Conservation (phyloP, 1,140 invertebrate genomes). For the Ditylenchus dipsaci region DNA sequence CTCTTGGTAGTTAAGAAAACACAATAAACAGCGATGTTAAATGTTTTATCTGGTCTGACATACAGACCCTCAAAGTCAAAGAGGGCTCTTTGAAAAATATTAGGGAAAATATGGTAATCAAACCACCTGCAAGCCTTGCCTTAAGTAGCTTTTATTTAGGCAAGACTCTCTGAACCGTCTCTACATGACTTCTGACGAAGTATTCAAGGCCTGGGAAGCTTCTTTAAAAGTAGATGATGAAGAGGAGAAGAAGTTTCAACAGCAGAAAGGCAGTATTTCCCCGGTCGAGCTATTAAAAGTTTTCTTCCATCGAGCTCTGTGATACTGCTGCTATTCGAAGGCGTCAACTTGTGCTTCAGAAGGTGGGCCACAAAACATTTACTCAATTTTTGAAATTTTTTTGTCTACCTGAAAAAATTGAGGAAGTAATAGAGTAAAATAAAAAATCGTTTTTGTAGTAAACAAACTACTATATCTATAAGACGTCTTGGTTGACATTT, state of each 20-base stretch:
- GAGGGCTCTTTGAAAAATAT: too few relatives aligned
- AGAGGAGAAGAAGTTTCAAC: conserved; percentile 5
- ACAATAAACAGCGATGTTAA: too few relatives aligned
- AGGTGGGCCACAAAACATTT: conserved; percentile 7
- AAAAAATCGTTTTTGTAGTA: too few relatives aligned
- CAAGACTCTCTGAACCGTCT: conserved; percentile 18
- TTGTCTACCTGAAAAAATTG: too few relatives aligned
- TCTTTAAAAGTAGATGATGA: conserved; percentile 8
- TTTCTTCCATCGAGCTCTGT: conserved; percentile 13
- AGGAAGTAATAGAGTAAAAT: too few relatives aligned
- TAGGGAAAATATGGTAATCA: too few relatives aligned
- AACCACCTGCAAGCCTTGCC: too few relatives aligned
- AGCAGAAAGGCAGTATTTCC: neutral
- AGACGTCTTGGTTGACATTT: too few relatives aligned
- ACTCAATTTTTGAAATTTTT: neutral
- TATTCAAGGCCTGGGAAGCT: conserved; percentile 29
- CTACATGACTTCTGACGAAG: conserved; percentile 30
- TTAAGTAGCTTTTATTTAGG: conserved; percentile 3
- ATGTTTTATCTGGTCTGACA: too few relatives aligned
- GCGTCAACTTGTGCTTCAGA: conserved; percentile 4
- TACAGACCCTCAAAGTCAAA: too few relatives aligned
- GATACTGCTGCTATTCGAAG: neutral
- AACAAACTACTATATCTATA: too few relatives aligned
- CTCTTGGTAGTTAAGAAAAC: too few relatives aligned
- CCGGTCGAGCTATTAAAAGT: conserved; percentile 15